These are phyloP conservation scores for Liopterus haemorrhoidalis DNA, from an alignment of 2,888 invertebrate genomes.

Conservation along the genomic window DNA sequence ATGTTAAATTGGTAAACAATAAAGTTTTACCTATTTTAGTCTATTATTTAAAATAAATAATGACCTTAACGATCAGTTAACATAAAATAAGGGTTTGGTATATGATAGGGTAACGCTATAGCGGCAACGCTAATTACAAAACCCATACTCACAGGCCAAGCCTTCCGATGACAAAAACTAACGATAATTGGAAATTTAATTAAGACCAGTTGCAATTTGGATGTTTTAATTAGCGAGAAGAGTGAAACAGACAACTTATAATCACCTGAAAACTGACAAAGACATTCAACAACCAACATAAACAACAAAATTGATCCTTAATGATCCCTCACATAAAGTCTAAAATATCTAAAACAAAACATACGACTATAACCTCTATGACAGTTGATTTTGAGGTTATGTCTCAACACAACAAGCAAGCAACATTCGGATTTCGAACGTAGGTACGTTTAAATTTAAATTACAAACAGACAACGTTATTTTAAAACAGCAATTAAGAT, in stretches of 20 bases:
- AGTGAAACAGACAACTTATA: conserved; percentile 8
- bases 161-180: conserved; percentile 12
- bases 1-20: too few relatives aligned
- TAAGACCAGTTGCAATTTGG: conserved; percentile 18
- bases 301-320: too few relatives aligned
- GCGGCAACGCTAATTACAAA: not conserved
- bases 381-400: not conserved
- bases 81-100: too few relatives aligned
- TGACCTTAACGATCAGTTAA: too few relatives aligned
- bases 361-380: too few relatives aligned
- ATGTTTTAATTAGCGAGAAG: conserved; percentile 16
- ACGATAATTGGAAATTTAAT: conserved; percentile 15
- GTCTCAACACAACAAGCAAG: not conserved
- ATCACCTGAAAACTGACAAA: conserved; percentile 1
- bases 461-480: conserved; percentile 38
- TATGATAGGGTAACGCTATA: too few relatives aligned
- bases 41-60: too few relatives aligned
- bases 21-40: too few relatives aligned
- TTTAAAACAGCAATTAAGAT: conserved; percentile 42
- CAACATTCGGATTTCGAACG: not conserved
- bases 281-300: not conserved
- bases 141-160: not conserved
- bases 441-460: conserved; percentile 36
- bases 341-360: too few relatives aligned
- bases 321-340: too few relatives aligned